phyloP scores from a whole-genome alignment of 2,888 invertebrate genomes.

The Apeira syringaria region DNA sequence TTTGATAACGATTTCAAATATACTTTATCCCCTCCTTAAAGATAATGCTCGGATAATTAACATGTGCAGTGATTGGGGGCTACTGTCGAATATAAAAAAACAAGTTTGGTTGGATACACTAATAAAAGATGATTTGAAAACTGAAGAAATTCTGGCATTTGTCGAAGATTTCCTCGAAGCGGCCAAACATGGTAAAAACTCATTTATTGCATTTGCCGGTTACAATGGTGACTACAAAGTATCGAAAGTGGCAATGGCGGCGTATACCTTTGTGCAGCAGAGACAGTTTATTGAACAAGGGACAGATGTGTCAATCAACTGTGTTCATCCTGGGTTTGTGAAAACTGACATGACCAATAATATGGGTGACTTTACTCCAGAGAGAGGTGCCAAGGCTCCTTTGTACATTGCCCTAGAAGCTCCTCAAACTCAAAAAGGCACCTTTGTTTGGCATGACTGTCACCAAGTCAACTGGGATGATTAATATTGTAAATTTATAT shows the following conservation, averaged over 20 bases:
- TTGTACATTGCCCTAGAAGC: constrained; percentile 72
- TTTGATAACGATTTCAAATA: constrained; percentile 85
- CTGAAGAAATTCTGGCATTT: constrained; percentile 77
- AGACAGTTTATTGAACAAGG: constrained; percentile 74
- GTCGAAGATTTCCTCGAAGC: constrained; percentile 84
- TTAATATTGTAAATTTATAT: constrained; percentile 53
- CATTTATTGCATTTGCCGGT: constrained; percentile 71
- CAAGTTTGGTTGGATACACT: constrained; percentile 72
- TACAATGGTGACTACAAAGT: constrained; percentile 78
- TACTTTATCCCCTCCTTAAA: constrained; percentile 88
- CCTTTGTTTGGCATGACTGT: constrained; percentile 77
- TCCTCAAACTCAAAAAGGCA: constrained; percentile 70
- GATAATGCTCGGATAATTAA: constrained; percentile 90
- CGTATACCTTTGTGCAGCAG: constrained; percentile 76
- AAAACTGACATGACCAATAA: constrained; percentile 79
- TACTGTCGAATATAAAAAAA: constrained; percentile 72
- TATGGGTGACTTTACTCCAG: constrained; percentile 74
- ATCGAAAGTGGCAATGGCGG: constrained; percentile 76
- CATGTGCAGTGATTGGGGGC: constrained; percentile 86
- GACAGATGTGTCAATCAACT: constrained; percentile 71
- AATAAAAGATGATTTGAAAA: constrained; percentile 72
- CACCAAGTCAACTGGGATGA: constrained; percentile 80
- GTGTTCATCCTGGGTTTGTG: constrained; percentile 79
- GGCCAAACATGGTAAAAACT: constrained; percentile 69
- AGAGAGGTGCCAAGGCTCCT: constrained; percentile 71